Conservation (phyloP, 2,797 vertebrate species). For the Poeciliopsis presidionis region DNA sequence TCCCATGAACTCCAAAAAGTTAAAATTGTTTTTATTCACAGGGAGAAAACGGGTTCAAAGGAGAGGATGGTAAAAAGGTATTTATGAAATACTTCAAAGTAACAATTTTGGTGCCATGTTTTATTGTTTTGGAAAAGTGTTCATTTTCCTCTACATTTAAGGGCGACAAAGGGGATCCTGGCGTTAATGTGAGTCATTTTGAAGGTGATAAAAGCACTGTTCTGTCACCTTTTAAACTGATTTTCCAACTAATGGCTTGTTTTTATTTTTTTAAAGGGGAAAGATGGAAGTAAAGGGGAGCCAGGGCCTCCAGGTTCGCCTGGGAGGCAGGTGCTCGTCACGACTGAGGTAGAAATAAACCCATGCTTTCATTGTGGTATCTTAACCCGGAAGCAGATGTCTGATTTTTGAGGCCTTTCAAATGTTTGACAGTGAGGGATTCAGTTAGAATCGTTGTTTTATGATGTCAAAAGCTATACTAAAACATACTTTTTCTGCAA, state of each 20-base stretch:
- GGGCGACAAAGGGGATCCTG: conserved; percentile 79
- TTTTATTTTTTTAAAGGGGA: conserved; percentile 65
- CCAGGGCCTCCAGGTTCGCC: conserved; percentile 80
- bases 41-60: conserved; percentile 76
- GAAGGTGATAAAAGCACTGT: background rate
- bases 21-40: conserved; percentile 37
- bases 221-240: background rate
- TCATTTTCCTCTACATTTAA: conserved; percentile 50
- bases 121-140: background rate
- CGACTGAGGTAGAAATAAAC: conserved; percentile 72
- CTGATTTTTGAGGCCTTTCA: background rate
- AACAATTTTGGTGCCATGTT: background rate
- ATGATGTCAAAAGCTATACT: background rate
- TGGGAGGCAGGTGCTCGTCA: conserved; percentile 76
- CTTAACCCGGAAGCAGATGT: background rate
- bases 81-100: background rate
- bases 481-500: background rate
- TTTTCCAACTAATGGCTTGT: background rate
- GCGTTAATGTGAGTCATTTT: conserved; percentile 70
- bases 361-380: background rate
- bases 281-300: conserved; percentile 79
- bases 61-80: conserved; percentile 79
- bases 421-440: background rate
- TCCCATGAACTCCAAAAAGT: background rate
- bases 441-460: background rate